Evolutionary conservation across 2,113 vertebrate species (phyloP), one percentile per base, ranked within the genome.

Genomic region (Anser brachyrhynchus): DNA sequence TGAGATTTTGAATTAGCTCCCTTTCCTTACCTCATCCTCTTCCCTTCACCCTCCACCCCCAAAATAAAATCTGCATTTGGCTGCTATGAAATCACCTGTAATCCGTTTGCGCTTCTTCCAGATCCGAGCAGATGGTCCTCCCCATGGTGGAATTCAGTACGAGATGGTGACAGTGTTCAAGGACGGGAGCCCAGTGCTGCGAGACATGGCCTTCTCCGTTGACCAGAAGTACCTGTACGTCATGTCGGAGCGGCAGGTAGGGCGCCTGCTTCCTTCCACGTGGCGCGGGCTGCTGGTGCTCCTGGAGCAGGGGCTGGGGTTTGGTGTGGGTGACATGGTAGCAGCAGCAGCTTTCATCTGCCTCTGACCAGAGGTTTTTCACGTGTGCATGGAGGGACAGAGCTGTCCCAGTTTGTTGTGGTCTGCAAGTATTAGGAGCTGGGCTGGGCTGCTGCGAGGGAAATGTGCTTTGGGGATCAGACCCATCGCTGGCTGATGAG

Each of bases 161-260:
- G 99, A 99, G 97, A 99, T 98, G 13, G 92, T 99, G 90, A 89
- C 98, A 2, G 98, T 99, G 80, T 98, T 99, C 97, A 99, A 99
- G 97, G 99, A 99, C 5, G 98, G 99, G 55, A 99, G 98, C 96
- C 97, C 98, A 2, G 95, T 99, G 87, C 99, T 99, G 77, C 97
- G 98, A 74, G 99, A 99, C 92, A 99, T 99, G 99, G 99, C 99
- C 86, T 99, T 99, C 97, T 99, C 99, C 39, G 96, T 97, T 0
- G 98, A 99, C 91, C 98, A 98, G 86, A 98, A 98, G 97, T 99
- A 98, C 95, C 98, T 99, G 84, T 99, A 99, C 18, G 91, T 99
- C 88, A 99, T 99, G 99, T 99, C 99, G 0, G 99, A 99, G 96
- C 98, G 98, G 93, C 99, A 99, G 99, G 99, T 99, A 97, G 97